Percentiles rank a stretch among this genome's conserved stretches.
Evolutionary conservation across 2,888 invertebrate species (phyloP).

Genomic region (Uropetala carovei): DNA sequence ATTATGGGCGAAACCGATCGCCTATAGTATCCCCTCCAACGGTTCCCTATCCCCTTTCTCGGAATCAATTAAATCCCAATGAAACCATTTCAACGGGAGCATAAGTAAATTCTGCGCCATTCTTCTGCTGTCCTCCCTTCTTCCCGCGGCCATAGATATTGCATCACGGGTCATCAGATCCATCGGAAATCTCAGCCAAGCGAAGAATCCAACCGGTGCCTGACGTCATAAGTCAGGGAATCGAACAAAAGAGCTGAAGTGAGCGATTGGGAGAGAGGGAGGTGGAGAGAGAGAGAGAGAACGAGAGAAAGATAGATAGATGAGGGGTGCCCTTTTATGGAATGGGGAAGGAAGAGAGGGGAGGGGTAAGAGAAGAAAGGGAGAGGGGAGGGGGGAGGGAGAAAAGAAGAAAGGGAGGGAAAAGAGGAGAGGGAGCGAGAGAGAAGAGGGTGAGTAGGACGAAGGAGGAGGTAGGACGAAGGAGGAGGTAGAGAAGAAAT

Average conservation of each 20-base stretch:
- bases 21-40: background rate
- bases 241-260: constrained; percentile 22
- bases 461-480: too few species aligned
- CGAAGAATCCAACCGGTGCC: background rate
- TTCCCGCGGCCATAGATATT: constrained; percentile 31
- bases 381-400: background rate
- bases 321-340: too few species aligned
- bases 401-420: background rate
- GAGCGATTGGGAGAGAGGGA: constrained; percentile 8
- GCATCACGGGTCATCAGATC: constrained; percentile 39
- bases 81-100: background rate
- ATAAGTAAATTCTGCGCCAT: constrained; percentile 2
- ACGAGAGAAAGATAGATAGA: too few species aligned
- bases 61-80: constrained; percentile 9
- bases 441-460: background rate
- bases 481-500: too few species aligned
- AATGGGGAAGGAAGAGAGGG: background rate
- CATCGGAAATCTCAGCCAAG: constrained; percentile 28
- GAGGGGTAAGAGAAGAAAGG: background rate
- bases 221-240: constrained; percentile 52
- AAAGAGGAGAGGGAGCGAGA: background rate
- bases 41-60: background rate
- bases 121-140: background rate
- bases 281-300: too few species aligned
- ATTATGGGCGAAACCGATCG: background rate